Evolutionary conservation across 2,113 vertebrate genomes (phyloP), one percentile per base, ranked within the genome.

Genomic region (Cynocephalus volans): DNA sequence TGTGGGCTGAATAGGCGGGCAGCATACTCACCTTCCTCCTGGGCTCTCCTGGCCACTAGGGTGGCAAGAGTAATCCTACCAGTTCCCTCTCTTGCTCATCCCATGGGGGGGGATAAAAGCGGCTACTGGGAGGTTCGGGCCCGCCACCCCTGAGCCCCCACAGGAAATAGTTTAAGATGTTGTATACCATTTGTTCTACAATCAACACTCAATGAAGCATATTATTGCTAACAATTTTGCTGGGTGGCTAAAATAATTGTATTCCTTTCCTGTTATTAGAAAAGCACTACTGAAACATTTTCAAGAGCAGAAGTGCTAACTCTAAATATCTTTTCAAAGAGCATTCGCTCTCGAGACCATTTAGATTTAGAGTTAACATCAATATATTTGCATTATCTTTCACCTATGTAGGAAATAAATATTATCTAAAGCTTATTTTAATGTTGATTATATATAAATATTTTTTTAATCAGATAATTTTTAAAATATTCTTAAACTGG

Each of bases 321-420:
- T 93, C 28, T 62, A 89, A 96, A 82, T 79, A 52, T 75, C 36
- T 96, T 88, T 94, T 24, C 48, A 89, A 87, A 97, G 65, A 93
- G 81, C 6, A 79, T 31, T 81, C 79, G 67, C 13, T 77, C 24
- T 79, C 60, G 8, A 96, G 18, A 4, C 6, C 13, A 79, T 94
- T 93, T 90, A 62, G 2, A 81, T 81, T 91, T 80, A 91, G 56
- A 90, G 33, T 88, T 93, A 89, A 64, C 45, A 73, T 19, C 12
- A 77, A 88, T 8, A 65, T 56, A 80, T 75, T 62, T 84, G 24
- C 52, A 84, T 19, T 79, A 11, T 73, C 36, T 79, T 91, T 96
- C 67, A 83, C 11, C 83, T 58, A 65, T 92, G 33, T 45, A 77
- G 77, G 93, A 96, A 48, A 76, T 45, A 93, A 92, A 64, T 88